Base-by-base conservation (phyloP, 2,888 invertebrate species). In the Matsumyia berberina region DNA sequence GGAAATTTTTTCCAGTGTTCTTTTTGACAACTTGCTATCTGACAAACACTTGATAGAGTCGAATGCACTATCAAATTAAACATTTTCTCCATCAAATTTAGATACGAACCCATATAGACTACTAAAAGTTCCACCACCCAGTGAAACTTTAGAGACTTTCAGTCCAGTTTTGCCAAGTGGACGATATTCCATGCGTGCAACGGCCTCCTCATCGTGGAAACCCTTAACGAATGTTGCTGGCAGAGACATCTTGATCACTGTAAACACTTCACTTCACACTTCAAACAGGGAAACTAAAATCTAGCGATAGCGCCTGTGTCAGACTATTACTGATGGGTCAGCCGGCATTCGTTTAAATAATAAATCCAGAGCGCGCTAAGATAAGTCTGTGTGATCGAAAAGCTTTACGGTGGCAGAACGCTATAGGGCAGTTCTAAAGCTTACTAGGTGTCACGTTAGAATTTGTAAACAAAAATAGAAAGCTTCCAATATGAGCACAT, bases 101-200 rank as follows among this genome's bases (percentile, higher is more conserved):
- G 33, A 39, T 55, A 90, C 92, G 29, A 87, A 91, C 91, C 96
- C 95, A 91, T 96, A 96, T 88, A 95, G 93, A 81, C 93, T 93
- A 87, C 95, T 95, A 83, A 97, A 94, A 2, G 95, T 93, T 9
- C 94, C 96, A 53, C 95, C 94, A n/a, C 97, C 97, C 39, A 96
- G 91, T 35, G 96, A 94, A 49, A 97, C 88, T 88, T 94, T 93
- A 1, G 96, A 97, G 29, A 97, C 92, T 78, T 93, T 90, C 86
- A 97, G 90, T 39, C 94, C 95, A 0, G 97, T 97, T 80, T 93
- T 93, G 4, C 91, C 97, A 11, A 98, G 93, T 57, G 91, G 88
- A 72, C 94, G 94, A 90, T 96, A 97, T 88, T 93, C 93, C 96
- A 97, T 97, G 87, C 93, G 92, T 69, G 91, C 90, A 0, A 95